Evolutionary conservation across 1,140 invertebrate genomes (phyloP), one percentile per base, ranked within the genome.

Genomic region (Gryon sp.): DNA sequence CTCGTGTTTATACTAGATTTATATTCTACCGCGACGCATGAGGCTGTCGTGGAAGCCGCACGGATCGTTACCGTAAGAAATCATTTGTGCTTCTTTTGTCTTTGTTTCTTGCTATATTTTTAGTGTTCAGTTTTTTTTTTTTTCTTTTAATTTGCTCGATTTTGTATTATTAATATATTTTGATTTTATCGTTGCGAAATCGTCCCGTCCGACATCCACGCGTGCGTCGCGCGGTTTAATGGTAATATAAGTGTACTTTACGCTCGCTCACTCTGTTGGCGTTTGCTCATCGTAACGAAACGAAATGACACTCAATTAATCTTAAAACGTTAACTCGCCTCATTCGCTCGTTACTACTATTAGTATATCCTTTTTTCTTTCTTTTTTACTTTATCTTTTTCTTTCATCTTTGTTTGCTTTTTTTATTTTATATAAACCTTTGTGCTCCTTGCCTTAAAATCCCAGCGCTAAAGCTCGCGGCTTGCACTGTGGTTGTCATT

Each of bases 201-300:
- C 53, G 24, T 46, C 11, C 53, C 16, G 45, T 11, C 8, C 19
- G 20, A 18, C 53, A 28, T 48, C 43, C 53, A 30, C 60, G 34
- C 30, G 19, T 59, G 52, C 63, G 57, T 46, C 53, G 53, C 53
- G 46, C 60, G 38, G 36, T 60, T 75, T 75, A 75, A 62, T 78
- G 41, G 41, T 78, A 69, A 69, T 70, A 73, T 73, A 63, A 63
- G 69, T 63, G 69, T 60, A 24, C 78, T 83, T 84, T 84, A 83
- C 83, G 79, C 82, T 85, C 80, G 79, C 80, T 80, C 76, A 82
- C 69, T 28, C 22, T 55, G 48, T 63, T 82, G 70, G 76, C 69
- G 30, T 74, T 82, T 82, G 70, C 73, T 78, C 79, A n/a, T 59
- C 46, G 69, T 78, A 78, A 76, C 73, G 65, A 70, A 68, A 73